Evolutionary conservation across 2,797 vertebrate species (phyloP).

Genomic region (Agapornis canus): DNA sequence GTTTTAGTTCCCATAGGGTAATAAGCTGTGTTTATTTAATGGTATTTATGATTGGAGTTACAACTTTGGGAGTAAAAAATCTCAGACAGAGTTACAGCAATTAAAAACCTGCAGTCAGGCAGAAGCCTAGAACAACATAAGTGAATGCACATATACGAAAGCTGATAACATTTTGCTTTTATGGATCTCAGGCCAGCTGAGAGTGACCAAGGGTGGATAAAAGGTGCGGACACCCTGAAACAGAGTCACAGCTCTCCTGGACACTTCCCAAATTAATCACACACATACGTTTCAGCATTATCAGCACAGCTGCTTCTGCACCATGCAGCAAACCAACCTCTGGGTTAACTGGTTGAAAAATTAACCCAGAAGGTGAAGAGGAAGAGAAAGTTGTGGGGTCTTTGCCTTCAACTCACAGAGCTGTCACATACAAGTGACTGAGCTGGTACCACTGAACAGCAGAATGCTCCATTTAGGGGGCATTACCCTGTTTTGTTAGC

Average conservation of each 20-base stretch:
- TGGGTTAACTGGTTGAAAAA: slow-evolving; percentile 14
- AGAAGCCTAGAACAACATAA: neutral
- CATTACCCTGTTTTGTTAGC: neutral
- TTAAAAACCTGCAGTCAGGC: neutral
- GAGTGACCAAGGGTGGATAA: neutral
- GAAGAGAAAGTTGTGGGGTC: neutral
- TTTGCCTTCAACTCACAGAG: neutral
- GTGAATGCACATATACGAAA: neutral
- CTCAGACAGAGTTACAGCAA: neutral
- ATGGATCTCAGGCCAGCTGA: neutral
- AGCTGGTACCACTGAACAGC: neutral
- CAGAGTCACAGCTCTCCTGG: neutral
- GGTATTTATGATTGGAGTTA: neutral
- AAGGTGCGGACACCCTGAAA: neutral
- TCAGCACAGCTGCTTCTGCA: slow-evolving; percentile 31
- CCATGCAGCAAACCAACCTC: neutral
- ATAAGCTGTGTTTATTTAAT: neutral
- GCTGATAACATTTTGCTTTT: neutral
- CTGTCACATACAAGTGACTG: neutral
- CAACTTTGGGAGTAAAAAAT: neutral
- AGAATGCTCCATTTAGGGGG: neutral
- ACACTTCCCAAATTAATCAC: neutral
- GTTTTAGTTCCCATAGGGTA: neutral
- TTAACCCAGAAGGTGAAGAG: neutral
- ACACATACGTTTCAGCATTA: neutral